Conservation (phyloP, 2,888 invertebrate genomes). For the Cabera pusaria region DNA sequence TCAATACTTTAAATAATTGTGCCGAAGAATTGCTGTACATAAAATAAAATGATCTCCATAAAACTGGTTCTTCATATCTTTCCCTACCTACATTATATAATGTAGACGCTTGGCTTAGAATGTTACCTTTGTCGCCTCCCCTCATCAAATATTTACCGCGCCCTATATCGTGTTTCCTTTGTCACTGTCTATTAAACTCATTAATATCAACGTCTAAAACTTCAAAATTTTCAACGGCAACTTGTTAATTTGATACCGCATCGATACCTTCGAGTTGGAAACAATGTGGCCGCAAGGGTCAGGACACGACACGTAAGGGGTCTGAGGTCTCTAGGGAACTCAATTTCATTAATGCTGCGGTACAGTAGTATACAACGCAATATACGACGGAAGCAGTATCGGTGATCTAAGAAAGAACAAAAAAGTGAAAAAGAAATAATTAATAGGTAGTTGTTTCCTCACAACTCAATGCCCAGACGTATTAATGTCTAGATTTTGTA, state of each 20-base stretch:
- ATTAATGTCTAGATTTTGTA: too few species aligned
- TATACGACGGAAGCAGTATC: too few species aligned
- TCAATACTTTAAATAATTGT: too few species aligned
- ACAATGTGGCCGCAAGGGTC: conserved; percentile 43
- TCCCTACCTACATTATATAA: too few species aligned
- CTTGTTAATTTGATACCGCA: conserved; percentile 50
- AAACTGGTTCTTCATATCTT: too few species aligned
- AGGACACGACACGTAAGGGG: conserved; percentile 46
- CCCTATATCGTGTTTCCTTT: conserved; percentile 30
- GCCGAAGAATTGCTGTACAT: too few species aligned
- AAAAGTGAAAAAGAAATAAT: too few species aligned
- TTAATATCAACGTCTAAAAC: conserved; percentile 39
- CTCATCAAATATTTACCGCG: conserved; percentile 27
- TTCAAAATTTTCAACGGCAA: conserved; percentile 34
- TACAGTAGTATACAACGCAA: conserved; percentile 34
- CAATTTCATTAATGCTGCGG: conserved; percentile 80
- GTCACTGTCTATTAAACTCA: conserved; percentile 35
- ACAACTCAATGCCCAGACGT: too few species aligned
- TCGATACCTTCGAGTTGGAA: conserved; percentile 49
- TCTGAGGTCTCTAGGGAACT: conserved; percentile 65
- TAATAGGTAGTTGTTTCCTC: too few species aligned
- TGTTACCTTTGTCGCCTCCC: conserved; percentile 25
- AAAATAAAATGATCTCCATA: too few species aligned
- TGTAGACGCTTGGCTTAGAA: conserved; percentile 21
- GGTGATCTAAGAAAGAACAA: too few species aligned